Base-by-base conservation (phyloP, 2,113 vertebrate species). In the Noctilio leporinus region DNA sequence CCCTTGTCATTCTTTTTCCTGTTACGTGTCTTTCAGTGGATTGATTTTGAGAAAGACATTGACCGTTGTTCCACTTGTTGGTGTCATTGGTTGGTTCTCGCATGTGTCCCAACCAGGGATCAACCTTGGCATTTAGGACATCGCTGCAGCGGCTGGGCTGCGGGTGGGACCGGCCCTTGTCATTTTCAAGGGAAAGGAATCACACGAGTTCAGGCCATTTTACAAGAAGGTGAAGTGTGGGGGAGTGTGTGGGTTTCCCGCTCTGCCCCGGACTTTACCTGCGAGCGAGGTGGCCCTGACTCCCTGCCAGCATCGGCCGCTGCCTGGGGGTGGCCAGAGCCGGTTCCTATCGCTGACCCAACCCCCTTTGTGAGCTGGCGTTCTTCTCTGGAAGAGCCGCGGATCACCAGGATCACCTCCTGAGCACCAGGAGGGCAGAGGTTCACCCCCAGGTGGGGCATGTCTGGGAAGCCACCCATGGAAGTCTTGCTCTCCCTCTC, bases 311-410 rank as follows among this genome's bases (percentile, higher is more conserved):
- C 12, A 47, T 26, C 43, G 12, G 3, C 12, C 38, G 28, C 3
- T 8, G 22, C 62, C 22, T 49, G 33, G 16, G 30, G 24, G 9
- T 15, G 3, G 82, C 38, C 35, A 24, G 7, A 5, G 1, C 8
- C 5, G 0, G 26, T 47, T 65, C 55, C 69, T 45, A 11, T 5
- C 5, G 24, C 49, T 2, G 0, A 10, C 73, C n/a, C n/a, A n/a
- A 4, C 28, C 64, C 40, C 62, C 30, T 0, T n/a, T 5, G 1
- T 22, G 14, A 30, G 64, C 45, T 53, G 9, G 9, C 45, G 4
- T 33, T 59, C 73, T 40, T 33, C 14, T 3, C 45, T 65, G n/a
- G n/a, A n/a, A n/a, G n/a, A n/a, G n/a, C n/a, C n/a, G n/a, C n/a
- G n/a, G n/a, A n/a, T n/a, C n/a, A n/a, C n/a, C n/a, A n/a, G n/a